phyloP scores from a whole-genome alignment of 2,113 vertebrate species.

The Columba livia region DNA sequence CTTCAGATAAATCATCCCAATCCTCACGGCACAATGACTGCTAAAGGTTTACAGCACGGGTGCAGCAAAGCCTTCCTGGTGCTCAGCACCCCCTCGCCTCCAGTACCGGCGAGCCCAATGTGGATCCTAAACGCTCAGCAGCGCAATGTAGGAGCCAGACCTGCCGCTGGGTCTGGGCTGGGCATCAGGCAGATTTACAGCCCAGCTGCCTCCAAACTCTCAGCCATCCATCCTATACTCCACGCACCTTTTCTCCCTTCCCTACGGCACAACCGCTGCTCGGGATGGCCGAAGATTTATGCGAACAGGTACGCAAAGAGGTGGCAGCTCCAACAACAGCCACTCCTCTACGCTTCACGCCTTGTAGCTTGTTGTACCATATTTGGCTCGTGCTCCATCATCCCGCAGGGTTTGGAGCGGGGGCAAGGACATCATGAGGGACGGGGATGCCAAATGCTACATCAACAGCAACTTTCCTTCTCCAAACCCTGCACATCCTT shows the following conservation, averaged over 20 bases:
- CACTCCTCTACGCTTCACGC: background rate
- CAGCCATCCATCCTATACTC: background rate
- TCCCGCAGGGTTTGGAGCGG: rapidly evolving
- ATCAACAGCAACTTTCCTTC: background rate
- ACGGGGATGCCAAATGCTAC: background rate
- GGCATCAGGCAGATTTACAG: background rate
- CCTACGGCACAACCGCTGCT: background rate
- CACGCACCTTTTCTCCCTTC: rapidly evolving
- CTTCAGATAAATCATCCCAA: background rate
- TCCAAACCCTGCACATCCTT: background rate
- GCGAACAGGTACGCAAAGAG: background rate
- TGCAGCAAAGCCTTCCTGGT: background rate
- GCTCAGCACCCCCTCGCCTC: background rate
- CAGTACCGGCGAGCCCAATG: rapidly evolving
- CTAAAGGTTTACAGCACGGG: too few relatives aligned
- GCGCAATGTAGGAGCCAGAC: rapidly evolving
- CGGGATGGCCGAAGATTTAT: background rate
- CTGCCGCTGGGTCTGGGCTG: background rate
- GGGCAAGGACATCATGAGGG: background rate
- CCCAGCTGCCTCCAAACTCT: background rate
- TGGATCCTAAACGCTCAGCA: rapidly evolving
- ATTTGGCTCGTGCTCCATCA: background rate
- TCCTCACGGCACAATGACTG: background rate
- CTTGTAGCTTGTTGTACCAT: rapidly evolving
- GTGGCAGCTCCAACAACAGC: background rate